Conservation (phyloP, 2,797 vertebrate genomes). For the Amniataba percoides region DNA sequence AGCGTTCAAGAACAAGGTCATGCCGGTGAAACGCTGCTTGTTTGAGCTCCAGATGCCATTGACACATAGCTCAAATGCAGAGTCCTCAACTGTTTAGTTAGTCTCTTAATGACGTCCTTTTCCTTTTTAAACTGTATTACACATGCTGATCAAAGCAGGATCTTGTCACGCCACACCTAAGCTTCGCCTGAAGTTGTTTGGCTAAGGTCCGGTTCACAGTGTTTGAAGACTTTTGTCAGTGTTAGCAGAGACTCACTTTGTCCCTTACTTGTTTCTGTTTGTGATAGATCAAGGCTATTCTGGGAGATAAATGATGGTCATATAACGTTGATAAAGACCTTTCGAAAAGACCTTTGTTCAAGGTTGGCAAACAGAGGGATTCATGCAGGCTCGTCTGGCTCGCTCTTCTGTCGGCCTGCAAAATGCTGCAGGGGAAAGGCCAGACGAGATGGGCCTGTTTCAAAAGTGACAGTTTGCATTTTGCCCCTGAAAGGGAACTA, state of each 20-base stretch:
- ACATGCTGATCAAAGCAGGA: conserved; percentile 18
- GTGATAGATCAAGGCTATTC: conserved; percentile 59
- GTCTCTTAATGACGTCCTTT: background rate
- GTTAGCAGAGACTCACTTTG: background rate
- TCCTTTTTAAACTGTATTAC: background rate
- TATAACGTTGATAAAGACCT: conserved; percentile 45
- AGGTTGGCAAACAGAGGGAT: conserved; percentile 65
- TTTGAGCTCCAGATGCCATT: conserved; percentile 11
- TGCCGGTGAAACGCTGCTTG: background rate
- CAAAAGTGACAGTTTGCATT: conserved; percentile 9
- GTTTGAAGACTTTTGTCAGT: conserved; percentile 11
- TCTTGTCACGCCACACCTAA: conserved; percentile 31
- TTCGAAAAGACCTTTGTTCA: conserved; percentile 69
- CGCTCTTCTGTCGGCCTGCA: background rate
- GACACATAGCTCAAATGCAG: background rate
- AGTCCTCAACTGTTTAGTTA: background rate
- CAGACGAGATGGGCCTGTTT: background rate
- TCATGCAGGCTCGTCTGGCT: background rate
- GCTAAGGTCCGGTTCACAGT: background rate
- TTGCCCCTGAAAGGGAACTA: conserved; percentile 19
- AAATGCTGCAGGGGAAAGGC: conserved; percentile 10
- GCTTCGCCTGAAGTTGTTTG: conserved; percentile 39
- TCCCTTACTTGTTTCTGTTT: conserved; percentile 30
- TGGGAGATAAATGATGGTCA: conserved; percentile 49
- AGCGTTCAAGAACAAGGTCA: conserved; percentile 40